Evolutionary conservation across 92 coral and sea anemone species (phyloP).

Genomic region (Parazoanthus swiftii): DNA sequence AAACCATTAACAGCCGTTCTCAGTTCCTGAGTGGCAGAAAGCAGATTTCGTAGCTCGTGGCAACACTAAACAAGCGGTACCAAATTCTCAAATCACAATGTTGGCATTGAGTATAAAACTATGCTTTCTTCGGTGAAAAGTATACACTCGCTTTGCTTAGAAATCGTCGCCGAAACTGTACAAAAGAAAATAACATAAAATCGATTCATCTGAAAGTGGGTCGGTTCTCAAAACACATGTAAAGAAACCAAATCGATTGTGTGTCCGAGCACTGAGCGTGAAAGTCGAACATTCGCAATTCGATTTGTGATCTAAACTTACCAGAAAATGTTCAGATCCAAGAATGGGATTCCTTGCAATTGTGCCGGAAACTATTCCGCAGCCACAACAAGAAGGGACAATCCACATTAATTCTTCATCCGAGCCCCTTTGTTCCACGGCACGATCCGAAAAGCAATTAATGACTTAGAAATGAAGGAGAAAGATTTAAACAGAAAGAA

Average conservation of each 20-base stretch:
- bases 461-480: slow-evolving; percentile 30
- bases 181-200: too few species aligned
- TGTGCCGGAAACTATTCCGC: background rate
- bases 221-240: background rate
- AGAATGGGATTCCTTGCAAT: background rate
- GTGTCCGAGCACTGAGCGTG: background rate
- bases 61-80: slow-evolving; percentile 4
- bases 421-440: slow-evolving; percentile 21
- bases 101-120: background rate
- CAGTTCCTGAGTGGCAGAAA: background rate
- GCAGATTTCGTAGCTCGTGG: slow-evolving; percentile 15
- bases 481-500: slow-evolving; percentile 57
- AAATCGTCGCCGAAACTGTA: background rate
- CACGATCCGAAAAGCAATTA: slow-evolving; percentile 37
- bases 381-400: slow-evolving; percentile 27
- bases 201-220: background rate
- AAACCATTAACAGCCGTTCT: background rate
- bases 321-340: slow-evolving; percentile 3
- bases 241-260: background rate
- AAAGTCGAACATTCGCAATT: background rate
- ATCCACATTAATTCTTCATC: slow-evolving; percentile 28
- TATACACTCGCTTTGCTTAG: too few species aligned
- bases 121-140: too few species aligned
- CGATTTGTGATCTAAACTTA: background rate
- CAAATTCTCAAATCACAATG: background rate